These are phyloP conservation scores for Nematolebias whitei DNA, from an alignment of 2,113 vertebrate species.

Conservation along the genomic window DNA sequence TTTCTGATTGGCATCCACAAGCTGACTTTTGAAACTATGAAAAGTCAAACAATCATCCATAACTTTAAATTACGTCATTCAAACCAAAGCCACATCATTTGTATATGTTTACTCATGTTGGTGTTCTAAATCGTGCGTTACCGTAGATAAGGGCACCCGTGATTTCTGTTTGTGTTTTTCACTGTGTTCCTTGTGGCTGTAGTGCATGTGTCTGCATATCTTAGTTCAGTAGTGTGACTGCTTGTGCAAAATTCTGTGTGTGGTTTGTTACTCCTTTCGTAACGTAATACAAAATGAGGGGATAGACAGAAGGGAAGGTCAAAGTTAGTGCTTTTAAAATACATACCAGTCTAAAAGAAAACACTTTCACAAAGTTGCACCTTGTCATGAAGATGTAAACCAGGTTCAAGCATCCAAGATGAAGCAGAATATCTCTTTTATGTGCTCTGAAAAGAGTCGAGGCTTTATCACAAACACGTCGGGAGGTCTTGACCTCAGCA, in stretches of 20 bases:
- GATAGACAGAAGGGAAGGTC: background rate
- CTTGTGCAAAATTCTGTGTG: slow-evolving; percentile 27
- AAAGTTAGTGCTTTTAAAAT: background rate
- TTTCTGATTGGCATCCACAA: background rate
- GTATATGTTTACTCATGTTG: slow-evolving; percentile 9
- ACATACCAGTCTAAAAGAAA: background rate
- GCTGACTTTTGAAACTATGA: slow-evolving; percentile 8
- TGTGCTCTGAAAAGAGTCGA: slow-evolving; percentile 21
- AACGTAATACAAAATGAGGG: background rate
- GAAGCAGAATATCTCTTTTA: slow-evolving; percentile 27
- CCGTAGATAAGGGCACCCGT: slow-evolving; percentile 32
- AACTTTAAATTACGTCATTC: slow-evolving; percentile 38
- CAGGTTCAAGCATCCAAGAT: slow-evolving; percentile 20
- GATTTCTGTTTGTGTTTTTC: slow-evolving; percentile 40
- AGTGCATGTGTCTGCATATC: slow-evolving; percentile 13
- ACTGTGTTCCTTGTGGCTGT: slow-evolving; percentile 28
- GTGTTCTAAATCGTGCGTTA: slow-evolving; percentile 31
- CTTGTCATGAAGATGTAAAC: slow-evolving; percentile 31
- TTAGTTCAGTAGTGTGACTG: slow-evolving; percentile 25
- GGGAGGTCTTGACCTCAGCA: slow-evolving; percentile 23
- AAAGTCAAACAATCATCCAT: slow-evolving; percentile 38
- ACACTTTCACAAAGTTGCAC: background rate
- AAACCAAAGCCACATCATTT: slow-evolving; percentile 23
- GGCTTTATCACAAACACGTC: slow-evolving; percentile 21
- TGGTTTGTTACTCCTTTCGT: slow-evolving; percentile 9